Conservation (phyloP, 37 sponge, comb jelly and placozoan species). For the Aplysina aerophoba region DNA sequence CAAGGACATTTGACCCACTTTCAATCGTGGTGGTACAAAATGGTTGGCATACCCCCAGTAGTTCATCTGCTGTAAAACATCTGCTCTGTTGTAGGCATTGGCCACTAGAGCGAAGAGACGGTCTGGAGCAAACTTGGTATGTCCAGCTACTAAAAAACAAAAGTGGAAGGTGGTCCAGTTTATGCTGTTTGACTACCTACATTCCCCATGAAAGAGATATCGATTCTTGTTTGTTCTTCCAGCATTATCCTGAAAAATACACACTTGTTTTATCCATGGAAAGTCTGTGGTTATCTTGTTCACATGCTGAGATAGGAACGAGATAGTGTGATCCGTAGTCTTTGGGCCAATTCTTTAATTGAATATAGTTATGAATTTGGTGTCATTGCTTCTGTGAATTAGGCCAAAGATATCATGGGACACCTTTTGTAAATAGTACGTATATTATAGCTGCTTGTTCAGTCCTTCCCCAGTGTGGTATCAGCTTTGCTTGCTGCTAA, state of each 20-base stretch:
- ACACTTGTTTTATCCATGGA: conserved; percentile 40
- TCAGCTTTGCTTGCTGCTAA: conserved; percentile 40
- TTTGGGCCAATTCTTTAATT: conserved; percentile 49
- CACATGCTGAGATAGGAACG: conserved; percentile 26
- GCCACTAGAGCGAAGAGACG: not conserved
- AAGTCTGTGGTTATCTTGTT: not conserved
- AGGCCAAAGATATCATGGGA: conserved; percentile 53
- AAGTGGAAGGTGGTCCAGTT: conserved; percentile 8
- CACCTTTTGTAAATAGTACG: conserved; percentile 55
- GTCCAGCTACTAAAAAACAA: not conserved
- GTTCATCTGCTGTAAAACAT: conserved; percentile 45
- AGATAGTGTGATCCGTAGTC: conserved; percentile 51
- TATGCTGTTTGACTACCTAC: not conserved
- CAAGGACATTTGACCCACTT: conserved; percentile 3
- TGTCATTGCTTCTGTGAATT: conserved; percentile 36
- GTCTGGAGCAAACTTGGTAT: not conserved
- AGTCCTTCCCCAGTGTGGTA: conserved; percentile 47
- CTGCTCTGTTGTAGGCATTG: not conserved
- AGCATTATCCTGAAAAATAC: conserved; percentile 55
- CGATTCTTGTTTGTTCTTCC: conserved; percentile 50
- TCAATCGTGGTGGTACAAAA: not conserved
- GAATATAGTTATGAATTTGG: conserved; percentile 17
- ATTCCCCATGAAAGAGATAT: conserved; percentile 18
- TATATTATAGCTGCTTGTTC: conserved; percentile 41
- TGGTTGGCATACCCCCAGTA: not conserved